Evolutionary conservation across 2,113 vertebrate species (phyloP), one percentile per base, ranked within the genome.

Genomic region (Pelvicachromis taeniatus): DNA sequence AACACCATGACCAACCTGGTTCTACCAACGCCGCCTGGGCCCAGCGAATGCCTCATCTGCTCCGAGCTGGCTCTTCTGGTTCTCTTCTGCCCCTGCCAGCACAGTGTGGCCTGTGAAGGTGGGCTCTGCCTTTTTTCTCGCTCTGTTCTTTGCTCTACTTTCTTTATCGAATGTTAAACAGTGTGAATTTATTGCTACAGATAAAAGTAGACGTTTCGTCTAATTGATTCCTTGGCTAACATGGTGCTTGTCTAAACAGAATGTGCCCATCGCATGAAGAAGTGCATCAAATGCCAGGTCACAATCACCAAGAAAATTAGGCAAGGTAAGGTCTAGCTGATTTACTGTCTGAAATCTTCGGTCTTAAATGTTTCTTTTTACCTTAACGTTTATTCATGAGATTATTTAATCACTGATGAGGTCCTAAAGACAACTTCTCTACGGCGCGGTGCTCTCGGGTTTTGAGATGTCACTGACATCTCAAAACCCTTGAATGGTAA

Each of bases 61-160:
- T 99, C 98, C 0, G 98, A 99, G 90, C 96, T 98, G 89, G 97
- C 98, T 4, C 93, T 98, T 91, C 97, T 99, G 50, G 96, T 99
- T 75, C 96, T 96, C 23, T 99, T 99, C 95, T 96, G 96, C 38
- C 99, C 99, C 0, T 99, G 99, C 91, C 98, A 99, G 93, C 99
- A 99, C 96, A 98, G 97, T 13, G 98, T 98, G 3, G 98, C 98
- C 58, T 99, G 99, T 82, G 98, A 99, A 96, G 99, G 99, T 99
- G 87, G 13, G 77, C 10, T 38, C 10, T 21, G 19, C 59, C 19
- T 65, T 14, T 65, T 38, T 21, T 40, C 16, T 26, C n/a, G 13
- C 23, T 42, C 1, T 45, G 9, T 55, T 78, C 31, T 78, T 40
- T 54, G 12, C 48, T 55, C 35, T 17, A 23, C 26, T 53, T 38